Base-by-base conservation (phyloP, 2,888 invertebrate genomes). In the Caenorhabditis angaria region DNA sequence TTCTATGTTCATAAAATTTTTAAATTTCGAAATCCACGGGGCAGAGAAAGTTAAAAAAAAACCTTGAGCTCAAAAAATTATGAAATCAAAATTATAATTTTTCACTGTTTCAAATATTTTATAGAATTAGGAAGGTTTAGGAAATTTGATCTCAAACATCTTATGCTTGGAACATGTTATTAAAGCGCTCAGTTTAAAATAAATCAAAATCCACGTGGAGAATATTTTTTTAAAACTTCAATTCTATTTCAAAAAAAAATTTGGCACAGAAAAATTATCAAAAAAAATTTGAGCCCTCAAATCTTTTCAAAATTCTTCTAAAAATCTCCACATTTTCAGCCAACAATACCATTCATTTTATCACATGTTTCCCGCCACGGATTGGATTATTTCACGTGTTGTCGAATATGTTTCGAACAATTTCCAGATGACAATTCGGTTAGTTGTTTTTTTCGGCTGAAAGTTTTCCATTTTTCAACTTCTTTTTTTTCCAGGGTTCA, bases 291-390 rank as follows among this genome's bases (percentile, higher is more conserved):
- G 10, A 32, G 10, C 32, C 4, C 29, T 25, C 27, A 24, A 24
- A 41, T 47, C n/a, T n/a, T n/a, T 58, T 29, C 10, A 27, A 20
- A 10, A 18, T 48, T 28, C 51, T 18, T 58, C 20, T 32, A 32
- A 32, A 32, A 32, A 32, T 8, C n/a, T 50, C 48, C n/a, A 5
- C 22, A 22, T 27, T 61, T 66, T 35, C 61, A 66, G 61, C 35
- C 18, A 1, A 6, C 12, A 0, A 65, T 57, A 8, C 61, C 51
- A 1, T 62, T 62, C 2, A 35, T 59, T 1, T 65, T 61, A 50
- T 67, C 66, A 25, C 77, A 77, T 47, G 25, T 68, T 20, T 41
- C 48, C 10, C 70, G 61, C 1, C 77, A 77, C 35, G 77, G 74
- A 41, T 53, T 77, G 18, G 61, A 66, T n/a, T 60, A 53, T 32